Percentiles rank a stretch among this genome's conserved stretches.
Evolutionary conservation across 2,113 vertebrate genomes (phyloP).

Genomic region (Meles meles): DNA sequence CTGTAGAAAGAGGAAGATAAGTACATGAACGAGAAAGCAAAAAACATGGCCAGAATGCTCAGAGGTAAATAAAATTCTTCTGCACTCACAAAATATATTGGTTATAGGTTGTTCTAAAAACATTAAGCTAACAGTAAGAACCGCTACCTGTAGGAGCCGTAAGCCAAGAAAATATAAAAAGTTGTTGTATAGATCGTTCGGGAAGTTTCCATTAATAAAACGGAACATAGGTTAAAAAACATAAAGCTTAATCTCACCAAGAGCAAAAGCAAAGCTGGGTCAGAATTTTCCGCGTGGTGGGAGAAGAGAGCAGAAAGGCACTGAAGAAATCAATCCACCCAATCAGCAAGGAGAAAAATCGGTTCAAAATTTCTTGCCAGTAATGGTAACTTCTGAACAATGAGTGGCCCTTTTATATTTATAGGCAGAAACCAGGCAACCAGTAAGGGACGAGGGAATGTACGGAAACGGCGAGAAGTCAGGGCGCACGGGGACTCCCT

Average conservation of each 20-base stretch:
- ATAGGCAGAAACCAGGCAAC: not conserved
- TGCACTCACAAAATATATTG: constrained; percentile 58
- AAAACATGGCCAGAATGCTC: constrained; percentile 48
- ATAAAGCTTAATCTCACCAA: constrained; percentile 66
- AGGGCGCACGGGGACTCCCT: no score
- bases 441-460: no score
- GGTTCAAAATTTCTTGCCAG: not conserved
- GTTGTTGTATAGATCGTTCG: constrained; percentile 33
- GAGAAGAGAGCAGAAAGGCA: not conserved
- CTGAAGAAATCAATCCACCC: not conserved
- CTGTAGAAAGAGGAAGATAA: constrained; percentile 32
- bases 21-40: constrained; percentile 45
- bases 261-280: constrained; percentile 58
- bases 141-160: constrained; percentile 38
- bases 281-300: constrained; percentile 39
- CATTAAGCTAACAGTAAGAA: constrained; percentile 66
- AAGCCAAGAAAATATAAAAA: constrained; percentile 68
- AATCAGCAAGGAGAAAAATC: not conserved
- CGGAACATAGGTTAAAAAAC: constrained; percentile 61
- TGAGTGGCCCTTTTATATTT: not conserved
- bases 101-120: constrained; percentile 66
- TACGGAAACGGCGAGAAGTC: not conserved
- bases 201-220: constrained; percentile 71
- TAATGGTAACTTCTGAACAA: not conserved
- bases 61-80: constrained; percentile 66